Conservation (phyloP, 2,113 vertebrate species). For the Aix galericulata region DNA sequence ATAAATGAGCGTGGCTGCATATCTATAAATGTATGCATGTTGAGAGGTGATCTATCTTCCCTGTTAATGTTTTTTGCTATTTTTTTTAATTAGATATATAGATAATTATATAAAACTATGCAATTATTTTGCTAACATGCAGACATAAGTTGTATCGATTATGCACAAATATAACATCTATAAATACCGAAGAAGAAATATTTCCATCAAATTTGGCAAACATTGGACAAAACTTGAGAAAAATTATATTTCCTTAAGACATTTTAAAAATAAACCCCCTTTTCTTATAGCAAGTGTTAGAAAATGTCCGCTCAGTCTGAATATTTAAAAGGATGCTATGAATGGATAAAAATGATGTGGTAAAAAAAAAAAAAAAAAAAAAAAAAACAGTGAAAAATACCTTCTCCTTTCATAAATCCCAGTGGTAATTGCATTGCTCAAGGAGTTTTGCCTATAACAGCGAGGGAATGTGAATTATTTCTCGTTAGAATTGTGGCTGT, state of each 20-base stretch:
- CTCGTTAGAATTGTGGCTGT: background rate
- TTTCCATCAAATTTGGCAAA: background rate
- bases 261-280: background rate
- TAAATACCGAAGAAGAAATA: background rate
- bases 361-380: background rate
- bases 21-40: background rate
- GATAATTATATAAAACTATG: constrained; percentile 41
- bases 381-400: background rate
- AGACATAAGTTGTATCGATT: background rate
- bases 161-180: background rate
- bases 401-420: background rate
- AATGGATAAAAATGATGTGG: background rate
- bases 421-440: background rate
- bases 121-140: constrained; percentile 20
- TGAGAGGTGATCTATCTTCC: constrained; percentile 65
- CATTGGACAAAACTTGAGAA: background rate
- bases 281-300: background rate
- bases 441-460: background rate
- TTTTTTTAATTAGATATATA: constrained; percentile 21
- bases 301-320: background rate
- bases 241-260: background rate
- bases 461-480: background rate
- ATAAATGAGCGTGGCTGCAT: background rate
- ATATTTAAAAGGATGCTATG: background rate
- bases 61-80: background rate